Evolutionary conservation across 2,797 vertebrate genomes (phyloP), one percentile per base, ranked within the genome.

Genomic region (Limosa lapponica): DNA sequence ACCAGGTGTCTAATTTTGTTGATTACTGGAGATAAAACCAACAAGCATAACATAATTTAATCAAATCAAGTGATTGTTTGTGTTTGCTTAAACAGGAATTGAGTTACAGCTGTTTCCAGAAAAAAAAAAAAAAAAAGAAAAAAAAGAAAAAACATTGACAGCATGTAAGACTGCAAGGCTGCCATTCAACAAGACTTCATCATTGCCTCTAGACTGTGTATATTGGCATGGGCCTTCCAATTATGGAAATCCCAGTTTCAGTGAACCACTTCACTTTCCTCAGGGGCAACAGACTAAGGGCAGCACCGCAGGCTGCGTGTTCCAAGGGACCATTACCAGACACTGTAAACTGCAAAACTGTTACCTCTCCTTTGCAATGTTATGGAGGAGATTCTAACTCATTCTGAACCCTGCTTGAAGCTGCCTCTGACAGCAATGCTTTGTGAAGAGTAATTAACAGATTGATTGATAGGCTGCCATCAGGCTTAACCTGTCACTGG

Each of bases 51-150:
- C 91, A 70, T 88, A 94, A 94, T 95, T 96, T 96, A 95, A 95
- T 94, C 90, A 95, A 96, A 95, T 95, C 87, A 95, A 95, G 70
- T 89, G 84, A 94, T 77, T 83, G 87, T 88, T 86, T 95, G 66
- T 95, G 90, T 95, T 96, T 94, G 83, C 70, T 93, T 95, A 95
- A 97, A 95, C 88, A 94, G 92, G 93, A 91, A 94, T 94, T 92
- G 92, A 95, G 54, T 90, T 96, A 96, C 87, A 94, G 70, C 77
- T 82, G 71, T 92, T 91, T 88, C 51, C 13, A 66, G 59, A 7
- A 24, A 16, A 7, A 5, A 18, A 8, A 4, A 18, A n/a, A 44
- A 41, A 6, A 2, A 5, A 51, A 62, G 12, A 10, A 3, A 2
- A 6, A 2, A 5, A 51, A 62, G 12, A 10, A 3, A 2, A 62